These are phyloP conservation scores for Pseudolycoriella hygida DNA, from an alignment of 2,888 invertebrate genomes.

Conservation along the genomic window DNA sequence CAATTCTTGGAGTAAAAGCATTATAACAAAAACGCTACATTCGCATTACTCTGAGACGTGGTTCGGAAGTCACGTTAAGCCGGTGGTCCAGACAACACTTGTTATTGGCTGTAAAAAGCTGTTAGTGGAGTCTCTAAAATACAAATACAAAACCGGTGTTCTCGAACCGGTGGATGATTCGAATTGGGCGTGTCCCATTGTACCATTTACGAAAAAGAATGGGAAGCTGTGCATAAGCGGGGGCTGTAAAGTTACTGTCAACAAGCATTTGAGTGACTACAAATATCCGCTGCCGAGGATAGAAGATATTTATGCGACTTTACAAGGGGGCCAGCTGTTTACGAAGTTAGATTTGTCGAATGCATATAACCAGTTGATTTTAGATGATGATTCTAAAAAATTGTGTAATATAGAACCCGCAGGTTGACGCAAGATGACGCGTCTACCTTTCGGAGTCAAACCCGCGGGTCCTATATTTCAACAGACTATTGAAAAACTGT, in stretches of 20 bases:
- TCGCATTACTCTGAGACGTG: no score
- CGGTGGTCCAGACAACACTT: no score
- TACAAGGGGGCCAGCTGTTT: slow-evolving; percentile 6
- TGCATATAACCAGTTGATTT: slow-evolving; percentile 10
- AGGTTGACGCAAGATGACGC: slow-evolving; percentile 16
- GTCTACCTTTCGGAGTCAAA: slow-evolving; percentile 15
- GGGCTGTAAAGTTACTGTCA: slow-evolving; percentile 10
- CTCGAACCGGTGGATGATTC: slow-evolving; percentile 8
- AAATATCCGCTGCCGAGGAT: slow-evolving; percentile 6
- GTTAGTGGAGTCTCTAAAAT: no score
- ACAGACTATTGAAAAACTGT: slow-evolving; percentile 14
- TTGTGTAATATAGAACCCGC: slow-evolving; percentile 15
- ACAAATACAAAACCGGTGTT: no score
- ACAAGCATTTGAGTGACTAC: slow-evolving; percentile 6
- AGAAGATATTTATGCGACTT: slow-evolving; percentile 5
- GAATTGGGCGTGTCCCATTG: slow-evolving; percentile 20
- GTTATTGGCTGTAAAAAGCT: no score
- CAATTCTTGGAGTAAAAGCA: no score
- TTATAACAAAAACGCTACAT: no score
- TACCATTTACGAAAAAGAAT: slow-evolving; percentile 19
- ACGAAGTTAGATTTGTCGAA: slow-evolving; percentile 1
- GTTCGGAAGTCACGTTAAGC: no score
- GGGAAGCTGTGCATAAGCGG: slow-evolving; percentile 13
- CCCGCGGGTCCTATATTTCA: slow-evolving; percentile 17
- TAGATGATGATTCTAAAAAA: slow-evolving; percentile 13